Conservation (phyloP, 2,797 vertebrate genomes). For the Sitta carolinensis region DNA sequence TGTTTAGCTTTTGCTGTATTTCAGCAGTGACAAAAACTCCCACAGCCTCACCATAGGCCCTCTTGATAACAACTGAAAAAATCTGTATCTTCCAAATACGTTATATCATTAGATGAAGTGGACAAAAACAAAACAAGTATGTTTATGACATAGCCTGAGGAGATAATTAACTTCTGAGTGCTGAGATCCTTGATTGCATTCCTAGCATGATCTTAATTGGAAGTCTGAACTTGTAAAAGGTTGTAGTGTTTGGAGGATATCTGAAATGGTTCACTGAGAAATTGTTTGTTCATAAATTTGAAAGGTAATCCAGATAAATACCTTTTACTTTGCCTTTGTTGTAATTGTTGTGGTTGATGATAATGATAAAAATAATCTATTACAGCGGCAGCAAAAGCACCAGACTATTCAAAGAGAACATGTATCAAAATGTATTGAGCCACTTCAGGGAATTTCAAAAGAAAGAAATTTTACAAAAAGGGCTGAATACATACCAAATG, state of each 20-base stretch:
- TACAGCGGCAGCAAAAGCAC: conserved; percentile 27
- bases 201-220: conserved; percentile 80
- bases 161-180: conserved; percentile 82
- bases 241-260: conserved; percentile 55
- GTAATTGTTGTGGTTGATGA: conserved; percentile 48
- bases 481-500: neutral
- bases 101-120: conserved; percentile 74
- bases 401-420: conserved; percentile 53
- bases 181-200: conserved; percentile 81
- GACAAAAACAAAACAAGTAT: conserved; percentile 76
- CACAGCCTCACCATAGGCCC: conserved; percentile 56
- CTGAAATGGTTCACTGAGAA: conserved; percentile 67
- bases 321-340: conserved; percentile 51
- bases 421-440: conserved; percentile 51
- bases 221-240: conserved; percentile 73
- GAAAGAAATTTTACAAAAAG: conserved; percentile 34
- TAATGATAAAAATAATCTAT: conserved; percentile 71
- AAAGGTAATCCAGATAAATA: conserved; percentile 69
- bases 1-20: conserved; percentile 53
- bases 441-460: conserved; percentile 51
- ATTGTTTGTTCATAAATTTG: conserved; percentile 72
- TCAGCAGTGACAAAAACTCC: conserved; percentile 56
- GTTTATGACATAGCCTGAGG: conserved; percentile 77
- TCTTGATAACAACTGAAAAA: conserved; percentile 65
- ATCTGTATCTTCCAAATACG: conserved; percentile 46